These are phyloP conservation scores for Ylistrum balloti DNA, from an alignment of 1,140 invertebrate genomes.

Conservation along the genomic window DNA sequence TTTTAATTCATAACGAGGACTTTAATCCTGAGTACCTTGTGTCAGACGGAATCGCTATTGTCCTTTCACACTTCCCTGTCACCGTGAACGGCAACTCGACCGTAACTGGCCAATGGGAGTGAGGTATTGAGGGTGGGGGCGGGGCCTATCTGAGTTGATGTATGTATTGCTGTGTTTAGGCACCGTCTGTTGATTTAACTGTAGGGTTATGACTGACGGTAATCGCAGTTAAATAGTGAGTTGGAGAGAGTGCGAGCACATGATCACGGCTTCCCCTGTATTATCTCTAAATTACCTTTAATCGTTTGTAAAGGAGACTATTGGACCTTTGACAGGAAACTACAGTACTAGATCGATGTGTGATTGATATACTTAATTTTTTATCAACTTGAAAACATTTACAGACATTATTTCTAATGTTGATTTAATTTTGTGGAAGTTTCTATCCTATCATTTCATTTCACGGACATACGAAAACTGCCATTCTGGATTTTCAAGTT, in stretches of 20 bases:
- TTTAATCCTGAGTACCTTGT: constrained; percentile 34
- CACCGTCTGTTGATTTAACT: constrained; percentile 71
- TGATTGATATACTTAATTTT: constrained; percentile 60
- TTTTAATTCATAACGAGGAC: constrained; percentile 37
- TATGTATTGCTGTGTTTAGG: constrained; percentile 62
- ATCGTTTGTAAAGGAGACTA: constrained; percentile 63
- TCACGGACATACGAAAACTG: constrained; percentile 45
- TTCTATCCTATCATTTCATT: constrained; percentile 41
- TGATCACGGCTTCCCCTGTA: constrained; percentile 67
- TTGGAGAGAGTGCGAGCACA: constrained; percentile 67
- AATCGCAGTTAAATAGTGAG: constrained; percentile 66
- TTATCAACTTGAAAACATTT: constrained; percentile 53
- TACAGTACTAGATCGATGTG: constrained; percentile 58
- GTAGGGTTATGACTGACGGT: constrained; percentile 63
- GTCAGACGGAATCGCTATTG: constrained; percentile 31
- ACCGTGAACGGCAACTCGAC: constrained; percentile 47
- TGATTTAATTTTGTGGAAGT: constrained; percentile 46
- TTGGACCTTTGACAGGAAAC: constrained; percentile 57
- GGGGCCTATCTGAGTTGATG: constrained; percentile 60
- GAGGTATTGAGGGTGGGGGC: constrained; percentile 50
- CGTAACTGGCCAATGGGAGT: constrained; percentile 60
- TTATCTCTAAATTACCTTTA: constrained; percentile 73
- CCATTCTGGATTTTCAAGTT: constrained; percentile 40
- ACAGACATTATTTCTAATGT: constrained; percentile 33
- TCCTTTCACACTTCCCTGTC: constrained; percentile 17